Evolutionary conservation across 1,140 invertebrate species (phyloP).

Genomic region (Thaumetopoea pityocampa): DNA sequence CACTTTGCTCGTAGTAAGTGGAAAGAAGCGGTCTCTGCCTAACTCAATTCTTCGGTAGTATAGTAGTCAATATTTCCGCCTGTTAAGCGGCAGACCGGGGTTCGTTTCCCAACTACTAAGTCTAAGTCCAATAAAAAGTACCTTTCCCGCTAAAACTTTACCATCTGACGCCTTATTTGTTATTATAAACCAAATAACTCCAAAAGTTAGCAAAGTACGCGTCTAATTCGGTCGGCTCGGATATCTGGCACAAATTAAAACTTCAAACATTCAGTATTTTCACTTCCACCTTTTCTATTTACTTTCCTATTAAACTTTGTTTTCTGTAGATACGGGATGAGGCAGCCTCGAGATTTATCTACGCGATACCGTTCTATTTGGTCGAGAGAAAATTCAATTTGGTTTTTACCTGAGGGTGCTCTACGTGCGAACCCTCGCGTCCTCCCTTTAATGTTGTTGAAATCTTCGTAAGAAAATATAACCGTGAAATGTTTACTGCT

Average conservation of each 20-base stretch:
- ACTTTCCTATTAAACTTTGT: slow-evolving; percentile 71
- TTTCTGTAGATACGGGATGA: slow-evolving; percentile 49
- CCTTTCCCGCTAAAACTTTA: no score
- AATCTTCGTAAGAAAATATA: slow-evolving; percentile 33
- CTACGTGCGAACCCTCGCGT: slow-evolving; percentile 39
- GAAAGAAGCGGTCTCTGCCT: no score
- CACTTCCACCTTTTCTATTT: slow-evolving; percentile 62
- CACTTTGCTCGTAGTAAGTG: no score
- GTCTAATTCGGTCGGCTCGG: slow-evolving; percentile 23
- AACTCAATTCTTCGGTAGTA: no score
- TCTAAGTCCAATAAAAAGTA: no score
- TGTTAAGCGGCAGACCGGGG: no score
- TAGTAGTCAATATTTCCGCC: no score
- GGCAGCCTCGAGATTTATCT: slow-evolving; percentile 63
- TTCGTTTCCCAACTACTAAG: no score
- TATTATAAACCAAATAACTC: slow-evolving; percentile 19
- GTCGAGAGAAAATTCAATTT: slow-evolving; percentile 65
- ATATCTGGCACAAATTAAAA: slow-evolving; percentile 48
- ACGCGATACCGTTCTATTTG: slow-evolving; percentile 62
- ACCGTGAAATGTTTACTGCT: slow-evolving; percentile 30
- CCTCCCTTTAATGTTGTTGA: slow-evolving; percentile 45
- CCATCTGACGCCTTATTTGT: neutral
- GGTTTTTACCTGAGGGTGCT: slow-evolving; percentile 59
- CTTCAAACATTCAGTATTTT: slow-evolving; percentile 54
- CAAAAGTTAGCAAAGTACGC: slow-evolving; percentile 16